Base-by-base conservation (phyloP, 2,113 vertebrate species). In the Pagrus major region DNA sequence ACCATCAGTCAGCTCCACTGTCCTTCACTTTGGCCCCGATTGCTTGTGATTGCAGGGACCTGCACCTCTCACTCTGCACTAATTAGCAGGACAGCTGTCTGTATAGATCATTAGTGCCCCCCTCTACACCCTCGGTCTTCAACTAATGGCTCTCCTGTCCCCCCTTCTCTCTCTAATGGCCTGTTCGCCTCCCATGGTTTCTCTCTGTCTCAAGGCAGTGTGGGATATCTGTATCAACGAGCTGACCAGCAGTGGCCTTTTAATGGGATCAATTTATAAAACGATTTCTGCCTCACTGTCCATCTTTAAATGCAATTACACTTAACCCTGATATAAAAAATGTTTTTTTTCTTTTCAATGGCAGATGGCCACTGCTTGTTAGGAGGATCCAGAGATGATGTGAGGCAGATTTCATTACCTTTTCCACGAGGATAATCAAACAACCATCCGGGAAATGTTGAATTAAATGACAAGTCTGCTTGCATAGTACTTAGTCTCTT, bases 21-120 rank as follows among this genome's bases (percentile, higher is more conserved):
- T 73, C 71, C 71, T 77, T 77, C 70, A 42, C 33, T 41, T 60
- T 44, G 23, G 37, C 47, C 41, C 63, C 49, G 67, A 87, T 89
- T 77, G 77, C 41, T 60, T 47, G 70, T 61, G 74, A 89, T 54
- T 59, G 71, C 6, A 4, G n/a, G 55, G 73, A 79, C 81, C 69
- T 69, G 51, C 63, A 63, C 65, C 74, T 72, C 67, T 64, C 31
- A 49, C 42, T 80, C 58, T 15, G 37, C 61, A 31, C 47, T 86
- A 87, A 87, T 93, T 90, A 89, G 67, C 25, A 7, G 63, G 69
- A 71, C 65, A 63, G 74, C 71, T 61, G 71, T 86, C 70, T 78
- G 33, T 72, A 58, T 55, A 81, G 76, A 88, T 88, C 75, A 75
- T 85, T 74, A 83, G 55, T 37, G 58, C 47, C 67, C 76, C 65